Base-by-base conservation (phyloP, 2,888 invertebrate genomes). In the Drymonia ruficornis region DNA sequence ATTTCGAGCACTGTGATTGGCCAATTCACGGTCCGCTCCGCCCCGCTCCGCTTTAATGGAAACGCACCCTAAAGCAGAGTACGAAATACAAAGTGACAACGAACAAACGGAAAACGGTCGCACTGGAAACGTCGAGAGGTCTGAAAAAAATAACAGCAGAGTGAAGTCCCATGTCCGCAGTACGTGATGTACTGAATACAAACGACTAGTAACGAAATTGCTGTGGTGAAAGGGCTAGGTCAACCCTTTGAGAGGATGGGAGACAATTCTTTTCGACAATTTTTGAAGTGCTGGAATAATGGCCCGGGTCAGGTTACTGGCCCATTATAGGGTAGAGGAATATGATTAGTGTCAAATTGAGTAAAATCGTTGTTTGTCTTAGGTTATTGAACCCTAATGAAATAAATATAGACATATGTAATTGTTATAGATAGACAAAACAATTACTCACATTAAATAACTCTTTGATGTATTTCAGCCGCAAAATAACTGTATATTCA, bases 131-230 rank as follows among this genome's bases (percentile, higher is more conserved):
- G 63, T 63, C 59, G 50, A 62, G 52, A 54, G 59, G 69, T 67
- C 65, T 71, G 63, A 61, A 55, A 67, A 69, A 60, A 61, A 63
- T 64, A 67, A 80, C 68, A 72, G 72, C 65, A 72, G 78, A 83
- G 81, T 80, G 76, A 74, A 81, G 74, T 80, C 74, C 76, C 80
- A 56, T 86, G 81, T 84, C 82, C 78, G 61, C 67, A 69, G 68
- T 73, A 76, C 83, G 79, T 76, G 76, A 67, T 75, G 73, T 72
- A 74, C 62, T 76, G 87, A 83, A 86, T 87, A 87, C 81, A 84
- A 86, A 87, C 80, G 80, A 80, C 77, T 67, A 68, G 74, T 77
- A 78, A 80, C 72, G 70, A 77, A 78, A 79, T 64, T 74, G 74
- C 70, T 76, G 74, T 65, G 74, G 71, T 66, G 59, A 56, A 65